phyloP scores from a whole-genome alignment of 1,140 invertebrate genomes.

The Zophobas morio region DNA sequence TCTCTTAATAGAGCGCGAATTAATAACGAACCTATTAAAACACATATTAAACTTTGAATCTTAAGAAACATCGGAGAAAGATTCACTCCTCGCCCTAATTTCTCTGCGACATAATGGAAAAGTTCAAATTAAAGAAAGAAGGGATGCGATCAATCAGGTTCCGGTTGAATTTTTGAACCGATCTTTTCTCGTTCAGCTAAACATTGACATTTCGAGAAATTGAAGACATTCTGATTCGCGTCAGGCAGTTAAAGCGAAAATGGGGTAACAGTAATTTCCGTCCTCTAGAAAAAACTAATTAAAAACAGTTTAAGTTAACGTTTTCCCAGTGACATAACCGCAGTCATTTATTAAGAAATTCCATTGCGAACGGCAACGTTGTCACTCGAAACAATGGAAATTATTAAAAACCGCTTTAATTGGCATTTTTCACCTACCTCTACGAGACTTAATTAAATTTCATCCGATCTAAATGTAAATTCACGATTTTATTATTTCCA shows the following conservation, averaged over 20 bases:
- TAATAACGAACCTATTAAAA: background rate
- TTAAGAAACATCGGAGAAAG: background rate
- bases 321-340: background rate
- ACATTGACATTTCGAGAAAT: conserved; percentile 20
- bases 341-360: conserved; percentile 3
- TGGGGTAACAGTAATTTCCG: conserved; percentile 27
- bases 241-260: background rate
- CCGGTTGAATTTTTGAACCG: conserved; percentile 4
- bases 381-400: background rate
- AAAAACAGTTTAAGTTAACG: conserved; percentile 27
- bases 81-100: conserved; percentile 17
- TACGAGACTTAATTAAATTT: no score
- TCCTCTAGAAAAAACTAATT: conserved; percentile 28
- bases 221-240: conserved; percentile 25
- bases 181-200: conserved; percentile 7
- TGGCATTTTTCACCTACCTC: background rate
- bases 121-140: conserved; percentile 13
- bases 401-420: background rate
- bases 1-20: background rate
- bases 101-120: conserved; percentile 11
- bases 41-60: background rate
- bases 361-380: background rate
- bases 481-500: conserved; percentile 1
- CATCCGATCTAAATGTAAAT: conserved; percentile 3
- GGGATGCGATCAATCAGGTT: conserved; percentile 19